Evolutionary conservation across 2,113 vertebrate genomes (phyloP).

Genomic region (Callopanchax toddi): DNA sequence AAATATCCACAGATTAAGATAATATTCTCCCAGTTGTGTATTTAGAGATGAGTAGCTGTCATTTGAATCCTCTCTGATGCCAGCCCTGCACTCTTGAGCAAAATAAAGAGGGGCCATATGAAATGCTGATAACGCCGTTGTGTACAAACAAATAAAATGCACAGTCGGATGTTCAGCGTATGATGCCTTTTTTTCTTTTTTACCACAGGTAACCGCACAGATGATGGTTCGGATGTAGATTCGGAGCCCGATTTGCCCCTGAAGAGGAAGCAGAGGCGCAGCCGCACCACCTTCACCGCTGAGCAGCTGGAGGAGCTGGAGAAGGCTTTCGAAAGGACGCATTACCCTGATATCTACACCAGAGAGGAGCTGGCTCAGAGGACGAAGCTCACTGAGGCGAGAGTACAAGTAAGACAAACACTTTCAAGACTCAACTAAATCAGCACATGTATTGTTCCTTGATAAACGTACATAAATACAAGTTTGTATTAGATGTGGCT

Average conservation of each 20-base stretch:
- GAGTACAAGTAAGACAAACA: conserved; percentile 88
- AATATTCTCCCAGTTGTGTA: conserved; percentile 75
- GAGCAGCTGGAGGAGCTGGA: conserved; percentile 99
- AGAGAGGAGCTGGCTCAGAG: conserved; percentile 97
- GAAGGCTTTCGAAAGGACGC: conserved; percentile 97
- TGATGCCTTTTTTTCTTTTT: conserved; percentile 39
- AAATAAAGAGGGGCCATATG: conserved; percentile 45
- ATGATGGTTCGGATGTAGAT: conserved; percentile 94
- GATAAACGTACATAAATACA: neutral
- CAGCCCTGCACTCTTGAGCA: conserved; percentile 34
- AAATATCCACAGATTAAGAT: conserved; percentile 81
- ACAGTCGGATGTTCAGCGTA: conserved; percentile 24
- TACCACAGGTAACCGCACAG: conserved; percentile 89
- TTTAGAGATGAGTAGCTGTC: conserved; percentile 60
- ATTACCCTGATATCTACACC: conserved; percentile 99
- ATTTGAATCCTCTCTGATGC: conserved; percentile 64
- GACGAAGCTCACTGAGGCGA: conserved; percentile 96
- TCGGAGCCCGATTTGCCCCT: conserved; percentile 95
- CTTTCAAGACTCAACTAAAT: neutral
- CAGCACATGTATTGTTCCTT: neutral
- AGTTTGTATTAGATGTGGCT: neutral
- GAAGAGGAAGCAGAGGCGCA: conserved; percentile 97
- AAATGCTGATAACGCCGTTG: conserved; percentile 44
- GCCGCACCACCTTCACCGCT: conserved; percentile 95
- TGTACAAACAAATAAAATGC: conserved; percentile 30